phyloP scores from a whole-genome alignment of 1,140 invertebrate genomes.

The Cylas formicarius region DNA sequence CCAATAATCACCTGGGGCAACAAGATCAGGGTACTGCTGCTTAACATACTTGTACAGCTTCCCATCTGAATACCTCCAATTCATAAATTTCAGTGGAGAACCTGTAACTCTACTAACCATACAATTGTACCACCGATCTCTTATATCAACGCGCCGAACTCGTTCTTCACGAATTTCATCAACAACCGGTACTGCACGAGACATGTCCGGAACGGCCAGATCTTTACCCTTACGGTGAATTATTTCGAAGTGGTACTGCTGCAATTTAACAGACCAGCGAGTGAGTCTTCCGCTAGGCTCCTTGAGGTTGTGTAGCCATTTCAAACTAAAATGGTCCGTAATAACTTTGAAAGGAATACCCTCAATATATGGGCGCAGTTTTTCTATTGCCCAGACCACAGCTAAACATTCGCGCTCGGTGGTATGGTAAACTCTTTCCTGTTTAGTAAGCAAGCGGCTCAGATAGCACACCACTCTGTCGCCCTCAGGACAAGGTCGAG shows the following conservation, averaged over 20 bases:
- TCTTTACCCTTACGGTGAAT: conserved; percentile 4
- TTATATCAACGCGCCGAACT: no score
- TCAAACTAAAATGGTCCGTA: conserved; percentile 45
- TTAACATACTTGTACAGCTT: no score
- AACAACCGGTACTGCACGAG: no score
- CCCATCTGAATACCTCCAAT: no score
- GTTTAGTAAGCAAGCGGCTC: conserved; percentile 33
- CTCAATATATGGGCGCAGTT: conserved; percentile 42
- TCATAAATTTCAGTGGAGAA: no score
- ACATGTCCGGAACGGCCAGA: background rate
- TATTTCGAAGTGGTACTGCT: conserved; percentile 37
- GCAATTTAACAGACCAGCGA: conserved; percentile 41
- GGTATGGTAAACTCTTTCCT: conserved; percentile 41
- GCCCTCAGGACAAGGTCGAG: conserved; percentile 22
- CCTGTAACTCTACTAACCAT: no score
- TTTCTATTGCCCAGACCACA: conserved; percentile 41
- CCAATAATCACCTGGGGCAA: no score
- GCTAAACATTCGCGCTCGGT: conserved; percentile 46
- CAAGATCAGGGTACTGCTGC: no score
- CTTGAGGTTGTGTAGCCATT: conserved; percentile 43
- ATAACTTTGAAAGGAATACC: conserved; percentile 41
- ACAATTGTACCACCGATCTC: no score
- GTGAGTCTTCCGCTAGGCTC: conserved; percentile 40
- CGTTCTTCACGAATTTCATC: no score
- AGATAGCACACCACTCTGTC: conserved; percentile 39